phyloP scores from a whole-genome alignment of 1,140 invertebrate species.

The Diabrotica undecimpunctata region DNA sequence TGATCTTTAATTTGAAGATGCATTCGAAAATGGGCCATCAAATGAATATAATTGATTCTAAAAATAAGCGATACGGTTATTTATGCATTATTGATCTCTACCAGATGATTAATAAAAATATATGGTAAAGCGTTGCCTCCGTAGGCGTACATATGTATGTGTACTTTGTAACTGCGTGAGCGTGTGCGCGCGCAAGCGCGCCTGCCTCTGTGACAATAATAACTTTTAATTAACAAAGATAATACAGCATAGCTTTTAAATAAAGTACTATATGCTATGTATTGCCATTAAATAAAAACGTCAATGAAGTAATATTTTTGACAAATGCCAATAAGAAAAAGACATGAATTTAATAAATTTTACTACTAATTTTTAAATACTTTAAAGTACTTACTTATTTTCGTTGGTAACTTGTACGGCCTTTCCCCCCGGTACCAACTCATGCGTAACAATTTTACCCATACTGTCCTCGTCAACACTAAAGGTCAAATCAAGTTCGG shows the following conservation, averaged over 20 bases:
- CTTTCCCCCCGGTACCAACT: slow-evolving; percentile 90
- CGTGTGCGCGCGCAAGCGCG: too few relatives aligned
- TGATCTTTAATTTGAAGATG: slow-evolving; percentile 96
- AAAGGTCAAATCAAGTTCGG: slow-evolving; percentile 92
- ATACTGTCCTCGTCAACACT: slow-evolving; percentile 95
- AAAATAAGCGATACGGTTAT: slow-evolving; percentile 31
- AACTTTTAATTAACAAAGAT: too few relatives aligned
- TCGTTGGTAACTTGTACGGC: slow-evolving; percentile 92
- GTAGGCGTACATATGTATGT: not conserved
- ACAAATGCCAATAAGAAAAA: not conserved
- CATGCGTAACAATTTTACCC: slow-evolving; percentile 85
- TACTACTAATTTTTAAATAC: too few relatives aligned
- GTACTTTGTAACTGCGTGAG: too few relatives aligned
- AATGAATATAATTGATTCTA: slow-evolving; percentile 95
- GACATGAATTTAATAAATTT: not conserved
- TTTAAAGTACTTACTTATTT: slow-evolving; percentile 72
- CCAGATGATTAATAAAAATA: not conserved
- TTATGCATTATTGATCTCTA: not conserved
- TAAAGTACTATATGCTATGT: too few relatives aligned
- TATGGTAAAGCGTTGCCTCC: not conserved
- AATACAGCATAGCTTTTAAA: too few relatives aligned
- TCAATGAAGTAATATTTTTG: too few relatives aligned
- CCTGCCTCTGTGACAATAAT: too few relatives aligned
- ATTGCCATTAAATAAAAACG: too few relatives aligned
- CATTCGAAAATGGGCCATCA: slow-evolving; percentile 98